Evolutionary conservation across 2,797 vertebrate species (phyloP).

Genomic region (Limnodromus scolopaceus): DNA sequence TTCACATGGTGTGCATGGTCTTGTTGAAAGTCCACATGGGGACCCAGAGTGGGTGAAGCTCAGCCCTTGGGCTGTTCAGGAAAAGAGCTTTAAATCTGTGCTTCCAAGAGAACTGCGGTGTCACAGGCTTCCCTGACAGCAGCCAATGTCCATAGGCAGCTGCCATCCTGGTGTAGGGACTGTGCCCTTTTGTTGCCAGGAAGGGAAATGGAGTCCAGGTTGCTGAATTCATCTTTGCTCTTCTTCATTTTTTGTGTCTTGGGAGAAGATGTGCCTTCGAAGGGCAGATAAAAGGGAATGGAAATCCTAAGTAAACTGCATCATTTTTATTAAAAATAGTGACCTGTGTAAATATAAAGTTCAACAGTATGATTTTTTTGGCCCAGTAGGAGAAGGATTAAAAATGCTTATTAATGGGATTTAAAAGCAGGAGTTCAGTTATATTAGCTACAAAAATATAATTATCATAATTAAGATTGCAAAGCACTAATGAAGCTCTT

Average conservation of each 20-base stretch:
- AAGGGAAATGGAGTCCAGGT: neutral
- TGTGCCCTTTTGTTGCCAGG: neutral
- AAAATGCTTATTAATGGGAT: constrained; percentile 64
- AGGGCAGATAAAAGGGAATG: neutral
- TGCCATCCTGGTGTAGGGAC: neutral
- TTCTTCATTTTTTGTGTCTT: neutral
- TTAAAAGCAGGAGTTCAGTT: constrained; percentile 67
- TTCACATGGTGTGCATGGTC: fast-evolving
- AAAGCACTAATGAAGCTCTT: constrained; percentile 63
- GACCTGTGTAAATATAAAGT: constrained; percentile 32
- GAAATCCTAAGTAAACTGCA: neutral
- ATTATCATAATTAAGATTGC: constrained; percentile 75
- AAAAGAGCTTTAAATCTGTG: neutral
- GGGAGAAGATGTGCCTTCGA: neutral
- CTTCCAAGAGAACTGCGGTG: neutral
- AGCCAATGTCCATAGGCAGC: neutral
- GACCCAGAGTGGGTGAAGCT: neutral
- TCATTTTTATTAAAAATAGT: constrained; percentile 36
- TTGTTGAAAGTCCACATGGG: neutral
- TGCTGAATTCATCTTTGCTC: neutral
- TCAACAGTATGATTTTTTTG: constrained; percentile 41
- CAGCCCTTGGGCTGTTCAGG: neutral
- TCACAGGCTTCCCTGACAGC: neutral
- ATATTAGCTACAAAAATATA: constrained; percentile 69
- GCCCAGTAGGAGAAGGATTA: constrained; percentile 58